Evolutionary conservation across 2,888 invertebrate species (phyloP).

Genomic region (Melikaiella ostensackeni): DNA sequence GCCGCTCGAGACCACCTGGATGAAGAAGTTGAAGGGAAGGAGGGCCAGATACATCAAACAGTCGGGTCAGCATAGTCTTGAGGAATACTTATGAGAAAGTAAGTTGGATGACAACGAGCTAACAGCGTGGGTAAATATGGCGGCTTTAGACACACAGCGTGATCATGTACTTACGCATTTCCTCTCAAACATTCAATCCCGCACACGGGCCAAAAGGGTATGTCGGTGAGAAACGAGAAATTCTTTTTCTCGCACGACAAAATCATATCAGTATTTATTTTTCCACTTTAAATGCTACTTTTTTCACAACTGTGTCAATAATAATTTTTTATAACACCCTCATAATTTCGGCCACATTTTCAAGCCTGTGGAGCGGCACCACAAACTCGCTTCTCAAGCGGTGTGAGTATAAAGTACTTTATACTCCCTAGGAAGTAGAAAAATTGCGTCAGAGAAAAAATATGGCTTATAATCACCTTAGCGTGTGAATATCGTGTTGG

Average conservation of each 20-base stretch:
- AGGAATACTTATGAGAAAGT: slow-evolving; percentile 70
- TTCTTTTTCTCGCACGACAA: slow-evolving; percentile 1
- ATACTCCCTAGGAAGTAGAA: no score
- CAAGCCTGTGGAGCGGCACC: no score
- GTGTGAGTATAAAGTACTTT: no score
- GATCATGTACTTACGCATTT: slow-evolving; percentile 75
- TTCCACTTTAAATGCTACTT: background rate
- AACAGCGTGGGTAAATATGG: slow-evolving; percentile 74
- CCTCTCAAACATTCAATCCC: slow-evolving; percentile 72
- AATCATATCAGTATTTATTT: slow-evolving; percentile 8
- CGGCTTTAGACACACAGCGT: slow-evolving; percentile 73
- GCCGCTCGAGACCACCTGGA: slow-evolving; percentile 61
- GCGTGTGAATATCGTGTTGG: no score
- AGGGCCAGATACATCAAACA: slow-evolving; percentile 66
- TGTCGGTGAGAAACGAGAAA: slow-evolving; percentile 57
- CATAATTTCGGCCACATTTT: no score
- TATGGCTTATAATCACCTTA: no score
- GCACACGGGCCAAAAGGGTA: slow-evolving; percentile 54
- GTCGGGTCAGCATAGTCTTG: slow-evolving; percentile 64
- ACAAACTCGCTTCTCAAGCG: no score
- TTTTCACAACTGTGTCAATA: background rate
- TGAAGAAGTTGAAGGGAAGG: slow-evolving; percentile 55
- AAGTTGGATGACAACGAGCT: slow-evolving; percentile 75
- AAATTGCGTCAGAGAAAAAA: no score
- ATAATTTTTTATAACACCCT: no score